Evolutionary conservation across 2,113 vertebrate species (phyloP).

Genomic region (Onychostoma macrolepis): DNA sequence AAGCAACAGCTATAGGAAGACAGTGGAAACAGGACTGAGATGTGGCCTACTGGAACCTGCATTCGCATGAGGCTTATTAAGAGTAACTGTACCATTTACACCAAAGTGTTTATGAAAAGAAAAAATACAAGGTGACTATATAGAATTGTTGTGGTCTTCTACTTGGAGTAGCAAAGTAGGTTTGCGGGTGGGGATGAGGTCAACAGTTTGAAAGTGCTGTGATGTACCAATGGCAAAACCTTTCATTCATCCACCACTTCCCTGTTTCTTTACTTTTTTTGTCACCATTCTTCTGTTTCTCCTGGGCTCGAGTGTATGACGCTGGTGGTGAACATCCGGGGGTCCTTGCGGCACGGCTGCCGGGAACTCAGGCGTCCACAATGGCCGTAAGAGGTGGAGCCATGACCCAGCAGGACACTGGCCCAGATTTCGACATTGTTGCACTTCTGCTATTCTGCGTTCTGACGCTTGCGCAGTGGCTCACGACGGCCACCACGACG

Average conservation of each 20-base stretch:
- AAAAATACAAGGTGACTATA: not conserved
- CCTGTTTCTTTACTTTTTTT: not conserved
- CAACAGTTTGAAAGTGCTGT: conserved; percentile 6
- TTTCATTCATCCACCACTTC: conserved; percentile 38
- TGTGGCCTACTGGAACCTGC: not conserved
- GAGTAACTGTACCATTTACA: not conserved
- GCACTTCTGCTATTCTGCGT: conserved; percentile 59
- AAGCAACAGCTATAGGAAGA: not conserved
- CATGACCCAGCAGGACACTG: conserved; percentile 51
- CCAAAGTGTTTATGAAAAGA: not conserved
- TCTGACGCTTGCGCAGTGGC: conserved; percentile 26
- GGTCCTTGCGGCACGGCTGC: conserved; percentile 47
- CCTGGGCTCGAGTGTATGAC: conserved; percentile 2
- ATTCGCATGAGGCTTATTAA: not conserved
- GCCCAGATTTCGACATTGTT: conserved; percentile 59
- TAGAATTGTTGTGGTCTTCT: not conserved
- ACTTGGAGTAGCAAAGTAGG: not conserved
- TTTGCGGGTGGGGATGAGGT: not conserved
- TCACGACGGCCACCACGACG: conserved; percentile 10
- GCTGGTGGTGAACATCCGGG: conserved; percentile 45
- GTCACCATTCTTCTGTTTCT: not conserved
- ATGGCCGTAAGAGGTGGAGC: conserved; percentile 61
- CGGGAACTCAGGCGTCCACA: conserved; percentile 55
- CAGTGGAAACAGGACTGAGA: not conserved
- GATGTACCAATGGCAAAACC: conserved; percentile 1